phyloP scores from a whole-genome alignment of 2,113 vertebrate species.

The Petromus typicus region DNA sequence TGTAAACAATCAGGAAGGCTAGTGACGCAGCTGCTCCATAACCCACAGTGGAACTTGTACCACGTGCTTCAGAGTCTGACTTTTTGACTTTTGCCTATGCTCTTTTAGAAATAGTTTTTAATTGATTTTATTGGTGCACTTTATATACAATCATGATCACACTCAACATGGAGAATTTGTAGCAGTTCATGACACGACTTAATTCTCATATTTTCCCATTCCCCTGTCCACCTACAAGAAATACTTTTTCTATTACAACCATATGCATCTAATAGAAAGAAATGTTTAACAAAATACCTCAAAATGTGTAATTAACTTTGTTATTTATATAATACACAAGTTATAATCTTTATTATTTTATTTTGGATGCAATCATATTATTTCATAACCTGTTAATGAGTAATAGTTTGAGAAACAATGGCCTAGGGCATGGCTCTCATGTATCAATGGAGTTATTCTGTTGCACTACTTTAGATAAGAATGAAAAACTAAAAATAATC shows the following conservation, averaged over 20 bases:
- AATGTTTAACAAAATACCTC: neutral
- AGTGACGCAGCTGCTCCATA: fast-evolving
- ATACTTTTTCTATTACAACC: neutral
- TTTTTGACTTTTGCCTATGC: neutral
- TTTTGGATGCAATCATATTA: neutral
- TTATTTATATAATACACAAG: neutral
- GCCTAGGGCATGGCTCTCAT: neutral
- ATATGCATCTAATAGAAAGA: neutral
- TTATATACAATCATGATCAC: no score
- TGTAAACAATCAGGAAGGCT: neutral
- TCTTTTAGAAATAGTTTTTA: neutral
- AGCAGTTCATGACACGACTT: no score
- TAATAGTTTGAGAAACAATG: neutral
- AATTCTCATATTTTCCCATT: no score
- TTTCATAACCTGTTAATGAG: neutral
- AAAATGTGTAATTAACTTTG: neutral
- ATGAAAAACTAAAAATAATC: constrained; percentile 38
- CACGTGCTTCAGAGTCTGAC: neutral
- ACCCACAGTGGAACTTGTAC: neutral
- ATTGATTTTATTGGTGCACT: no score
- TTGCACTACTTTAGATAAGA: neutral
- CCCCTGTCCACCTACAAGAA: no score
- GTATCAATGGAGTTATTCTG: neutral
- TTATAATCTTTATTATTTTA: constrained; percentile 7
- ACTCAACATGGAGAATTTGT: no score